Evolutionary conservation across 1,140 invertebrate species (phyloP), one percentile per base, ranked within the genome.

Genomic region (Philaenus spumarius): DNA sequence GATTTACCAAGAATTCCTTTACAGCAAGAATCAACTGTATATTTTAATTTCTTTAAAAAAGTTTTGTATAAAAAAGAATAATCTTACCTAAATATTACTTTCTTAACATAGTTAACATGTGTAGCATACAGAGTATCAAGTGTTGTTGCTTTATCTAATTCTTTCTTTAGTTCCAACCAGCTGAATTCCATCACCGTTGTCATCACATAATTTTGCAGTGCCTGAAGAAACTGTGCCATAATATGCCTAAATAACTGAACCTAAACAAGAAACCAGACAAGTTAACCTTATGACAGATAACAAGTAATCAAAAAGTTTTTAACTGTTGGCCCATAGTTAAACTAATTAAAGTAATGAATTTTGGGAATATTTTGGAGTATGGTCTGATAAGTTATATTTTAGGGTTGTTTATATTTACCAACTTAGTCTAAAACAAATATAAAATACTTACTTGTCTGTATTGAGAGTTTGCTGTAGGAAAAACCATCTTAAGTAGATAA

Each of bases 141-240:
- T 3, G 83, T 84, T 7, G 74, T 73, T 0, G 80, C 81, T 39
- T 75, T 74, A 59, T 78, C 72, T 6, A 89, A 66, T 64, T 83
- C 80, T 46, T 79, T 80, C 65, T 86, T 81, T 51, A 89, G 86
- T 42, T 80, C 75, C 2, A 76, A 75, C 85, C 86, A 89, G 15
- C 83, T 85, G 1, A 77, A 75, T 39, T 85, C 79, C 4, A 89
- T 72, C 7, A 86, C 85, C 47, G 80, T 85, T 2, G 82, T 82
- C 0, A 82, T 82, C 40, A 88, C 73, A 68, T 89, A 87, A 69
- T 82, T 86, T 62, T 87, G 82, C 9, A 89, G 66, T 0, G 83
- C 81, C 52, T 82, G 78, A 53, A 87, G 78, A 63, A 88, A 81
- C 46, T 87, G 84, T 39, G 81, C 81, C 80, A 89, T 84, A 19